Conservation (phyloP, 2,113 vertebrate species). For the Pangasianodon gigas region DNA sequence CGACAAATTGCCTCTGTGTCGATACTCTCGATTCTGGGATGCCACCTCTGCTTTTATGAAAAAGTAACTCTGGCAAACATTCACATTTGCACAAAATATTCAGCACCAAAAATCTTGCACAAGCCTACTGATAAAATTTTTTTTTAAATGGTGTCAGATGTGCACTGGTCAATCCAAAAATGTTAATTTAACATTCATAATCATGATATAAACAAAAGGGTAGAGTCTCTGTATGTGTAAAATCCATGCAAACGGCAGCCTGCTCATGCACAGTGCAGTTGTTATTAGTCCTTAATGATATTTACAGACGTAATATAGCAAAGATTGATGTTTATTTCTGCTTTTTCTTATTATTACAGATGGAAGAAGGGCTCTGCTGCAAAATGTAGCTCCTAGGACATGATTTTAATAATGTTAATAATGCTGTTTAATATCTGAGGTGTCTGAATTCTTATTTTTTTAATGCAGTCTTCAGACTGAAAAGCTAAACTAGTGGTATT, state of each 20-base stretch:
- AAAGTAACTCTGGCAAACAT: not conserved
- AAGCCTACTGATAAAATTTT: not conserved
- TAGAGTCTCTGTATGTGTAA: not conserved
- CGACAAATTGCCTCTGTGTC: not conserved
- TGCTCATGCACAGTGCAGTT: not conserved
- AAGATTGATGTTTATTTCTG: not conserved
- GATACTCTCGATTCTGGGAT: not conserved
- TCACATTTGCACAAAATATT: not conserved
- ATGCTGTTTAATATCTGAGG: not conserved
- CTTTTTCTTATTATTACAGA: not conserved
- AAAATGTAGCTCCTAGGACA: not conserved
- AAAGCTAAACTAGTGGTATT: not conserved
- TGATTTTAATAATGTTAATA: not conserved
- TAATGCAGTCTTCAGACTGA: not conserved
- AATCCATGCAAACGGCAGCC: not conserved
- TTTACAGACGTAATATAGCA: not conserved
- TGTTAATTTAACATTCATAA: not conserved
- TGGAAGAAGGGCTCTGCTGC: not conserved
- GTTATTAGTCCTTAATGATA: not conserved
- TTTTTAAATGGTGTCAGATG: not conserved
- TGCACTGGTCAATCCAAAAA: not conserved
- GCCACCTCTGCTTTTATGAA: not conserved
- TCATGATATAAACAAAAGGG: not conserved
- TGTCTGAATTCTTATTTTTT: not conserved
- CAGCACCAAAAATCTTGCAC: not conserved